A percentile compares a stretch with the other conserved stretches of the same genome.
Conservation (phyloP, 92 coral and sea anemone species). For the Diadumene lineata region DNA sequence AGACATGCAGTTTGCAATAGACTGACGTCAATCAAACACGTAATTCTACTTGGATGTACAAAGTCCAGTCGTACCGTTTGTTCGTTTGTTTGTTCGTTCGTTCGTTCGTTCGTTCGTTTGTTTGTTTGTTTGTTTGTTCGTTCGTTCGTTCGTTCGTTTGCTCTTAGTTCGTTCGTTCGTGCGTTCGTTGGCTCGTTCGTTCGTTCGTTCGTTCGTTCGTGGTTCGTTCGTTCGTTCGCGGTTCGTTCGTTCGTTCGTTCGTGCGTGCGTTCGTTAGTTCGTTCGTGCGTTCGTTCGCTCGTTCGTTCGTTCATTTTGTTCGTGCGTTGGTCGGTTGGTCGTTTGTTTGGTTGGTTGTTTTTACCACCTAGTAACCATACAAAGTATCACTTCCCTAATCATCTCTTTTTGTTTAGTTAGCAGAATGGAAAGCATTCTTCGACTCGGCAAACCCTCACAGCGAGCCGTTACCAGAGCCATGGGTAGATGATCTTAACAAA, state of each 20-base stretch:
- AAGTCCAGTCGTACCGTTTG: too few relatives aligned
- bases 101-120: neutral
- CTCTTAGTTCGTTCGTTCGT: too few relatives aligned
- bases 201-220: neutral
- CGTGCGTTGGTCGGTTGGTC: neutral
- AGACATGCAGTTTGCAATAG: too few relatives aligned
- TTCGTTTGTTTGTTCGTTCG: neutral
- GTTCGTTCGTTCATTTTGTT: neutral
- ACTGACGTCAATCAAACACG: too few relatives aligned
- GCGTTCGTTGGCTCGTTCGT: neutral
- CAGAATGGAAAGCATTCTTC: conserved; percentile 83
- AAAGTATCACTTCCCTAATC: neutral
- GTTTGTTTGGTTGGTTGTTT: neutral
- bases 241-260: neutral
- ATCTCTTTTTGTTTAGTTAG: conserved; percentile 37
- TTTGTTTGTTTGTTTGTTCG: neutral
- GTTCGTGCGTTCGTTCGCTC: neutral
- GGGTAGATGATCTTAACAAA: conserved; percentile 89
- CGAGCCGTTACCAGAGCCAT: conserved; percentile 86
- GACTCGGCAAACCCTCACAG: conserved; percentile 90
- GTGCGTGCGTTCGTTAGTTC: neutral
- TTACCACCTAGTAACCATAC: neutral
- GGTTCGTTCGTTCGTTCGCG: neutral
- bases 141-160: neutral
- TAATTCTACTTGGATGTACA: too few relatives aligned